Evolutionary conservation across 2,113 vertebrate species (phyloP), one percentile per base, ranked within the genome.

Genomic region (Hemiscyllium ocellatum): DNA sequence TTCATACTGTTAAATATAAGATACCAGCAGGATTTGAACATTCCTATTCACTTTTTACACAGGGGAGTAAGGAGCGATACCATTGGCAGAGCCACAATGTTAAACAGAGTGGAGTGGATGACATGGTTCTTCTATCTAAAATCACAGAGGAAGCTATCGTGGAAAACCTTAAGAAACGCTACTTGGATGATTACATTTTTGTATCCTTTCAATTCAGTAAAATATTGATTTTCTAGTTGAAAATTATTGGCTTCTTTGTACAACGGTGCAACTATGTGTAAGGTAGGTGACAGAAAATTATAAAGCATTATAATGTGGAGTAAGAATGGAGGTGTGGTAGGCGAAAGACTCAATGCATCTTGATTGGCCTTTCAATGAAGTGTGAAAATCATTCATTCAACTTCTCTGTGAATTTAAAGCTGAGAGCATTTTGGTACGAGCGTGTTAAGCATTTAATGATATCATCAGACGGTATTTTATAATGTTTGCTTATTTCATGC

Each of bases 31-130:
- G 22, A 72, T 95, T 72, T 69, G 85, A 26, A 68, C 91, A 78
- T 10, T 89, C 24, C 87, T 12, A 24, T 96, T 89, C 20, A 37
- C n/a, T 87, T 65, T 76, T 80, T 95, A 80, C 26, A 0, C 97
- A 99, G 99, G 99, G 98, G 97, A 99, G 98, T 95, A 99, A 99
- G 97, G 98, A 98, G 87, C 97, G 97, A 4, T 99, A 99, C 96
- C 99, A 99, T 97, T 99, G 99, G 99, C 99, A 99, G 97, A 99
- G 99, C 97, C 99, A 99, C 97, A 99, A 99, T 95, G 99, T 99
- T 95, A 99, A 99, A 96, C 99, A 99, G 96, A 99, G 99, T 0
- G 99, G 99, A 0, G 99, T 99, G 97, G 99, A 99, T 0, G 99
- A 99, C 97, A 99, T 99, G 99, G 99, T 99, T 96, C 97, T 99